Conservation (phyloP, 1,140 invertebrate genomes). For the Dendroctonus ponderosae region DNA sequence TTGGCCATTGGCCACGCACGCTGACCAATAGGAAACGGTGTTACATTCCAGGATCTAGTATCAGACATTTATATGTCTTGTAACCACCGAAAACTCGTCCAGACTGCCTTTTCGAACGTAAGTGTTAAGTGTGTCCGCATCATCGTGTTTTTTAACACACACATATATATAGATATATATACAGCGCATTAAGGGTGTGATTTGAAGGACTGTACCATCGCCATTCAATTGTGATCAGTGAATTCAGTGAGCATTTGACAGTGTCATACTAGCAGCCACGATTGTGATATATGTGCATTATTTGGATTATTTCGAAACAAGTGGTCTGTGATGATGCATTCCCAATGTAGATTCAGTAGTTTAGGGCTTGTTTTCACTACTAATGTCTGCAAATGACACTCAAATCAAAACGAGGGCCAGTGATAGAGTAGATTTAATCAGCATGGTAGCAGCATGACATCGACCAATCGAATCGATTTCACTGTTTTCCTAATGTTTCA, state of each 20-base stretch:
- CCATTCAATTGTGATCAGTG: conserved; percentile 9
- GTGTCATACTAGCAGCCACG: conserved; percentile 28
- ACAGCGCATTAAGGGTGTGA: conserved; percentile 6
- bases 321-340: conserved; percentile 20
- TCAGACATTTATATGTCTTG: conserved; percentile 81
- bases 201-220: conserved; percentile 9
- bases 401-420: neutral
- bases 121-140: conserved; percentile 55
- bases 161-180: conserved; percentile 8
- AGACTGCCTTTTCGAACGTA: conserved; percentile 91
- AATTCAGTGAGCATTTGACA: conserved; percentile 21
- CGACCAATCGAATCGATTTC: neutral
- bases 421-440: neutral
- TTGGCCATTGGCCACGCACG: conserved; percentile 51
- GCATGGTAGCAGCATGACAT: conserved; percentile 1
- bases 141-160: conserved; percentile 7
- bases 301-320: conserved; percentile 23
- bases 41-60: conserved; percentile 72
- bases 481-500: neutral
- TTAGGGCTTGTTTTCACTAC: conserved; percentile 10
- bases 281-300: conserved; percentile 26
- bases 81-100: conserved; percentile 66
- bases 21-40: conserved; percentile 53
- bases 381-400: neutral
- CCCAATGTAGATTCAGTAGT: conserved; percentile 1